Conservation (phyloP, 2,797 vertebrate genomes). For the Falco naumanni region DNA sequence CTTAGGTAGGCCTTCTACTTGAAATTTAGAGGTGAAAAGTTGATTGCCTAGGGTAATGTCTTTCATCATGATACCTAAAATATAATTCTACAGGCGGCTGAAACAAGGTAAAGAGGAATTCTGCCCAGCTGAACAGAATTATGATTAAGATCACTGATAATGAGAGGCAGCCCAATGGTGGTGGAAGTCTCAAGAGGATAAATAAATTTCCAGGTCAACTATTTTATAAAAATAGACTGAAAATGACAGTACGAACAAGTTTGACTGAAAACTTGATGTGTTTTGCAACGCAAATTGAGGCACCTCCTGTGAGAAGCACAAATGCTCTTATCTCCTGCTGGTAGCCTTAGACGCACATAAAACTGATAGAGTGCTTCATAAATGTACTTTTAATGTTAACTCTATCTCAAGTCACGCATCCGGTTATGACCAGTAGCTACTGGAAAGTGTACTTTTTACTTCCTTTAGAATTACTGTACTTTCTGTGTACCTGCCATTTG, state of each 20-base stretch:
- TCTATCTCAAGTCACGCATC: not conserved
- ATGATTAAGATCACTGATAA: not conserved
- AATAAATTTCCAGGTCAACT: not conserved
- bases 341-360: not conserved
- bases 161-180: not conserved
- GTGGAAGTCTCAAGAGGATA: not conserved
- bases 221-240: not conserved
- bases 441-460: not conserved
- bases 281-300: not conserved
- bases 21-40: not conserved
- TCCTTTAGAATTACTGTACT: not conserved
- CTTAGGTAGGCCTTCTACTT: not conserved
- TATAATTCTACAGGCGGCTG: not conserved
- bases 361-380: accelerated
- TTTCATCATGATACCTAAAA: not conserved
- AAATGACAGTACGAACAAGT: not conserved
- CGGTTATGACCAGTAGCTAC: not conserved
- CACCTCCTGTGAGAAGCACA: not conserved
- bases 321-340: not conserved
- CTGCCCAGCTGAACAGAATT: not conserved
- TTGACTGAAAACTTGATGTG: not conserved
- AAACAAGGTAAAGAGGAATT: not conserved
- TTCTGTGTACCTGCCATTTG: not conserved
- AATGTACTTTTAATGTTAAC: not conserved
- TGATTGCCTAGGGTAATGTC: not conserved